Evolutionary conservation across 2,113 vertebrate genomes (phyloP).

Genomic region (Scopus umbretta): DNA sequence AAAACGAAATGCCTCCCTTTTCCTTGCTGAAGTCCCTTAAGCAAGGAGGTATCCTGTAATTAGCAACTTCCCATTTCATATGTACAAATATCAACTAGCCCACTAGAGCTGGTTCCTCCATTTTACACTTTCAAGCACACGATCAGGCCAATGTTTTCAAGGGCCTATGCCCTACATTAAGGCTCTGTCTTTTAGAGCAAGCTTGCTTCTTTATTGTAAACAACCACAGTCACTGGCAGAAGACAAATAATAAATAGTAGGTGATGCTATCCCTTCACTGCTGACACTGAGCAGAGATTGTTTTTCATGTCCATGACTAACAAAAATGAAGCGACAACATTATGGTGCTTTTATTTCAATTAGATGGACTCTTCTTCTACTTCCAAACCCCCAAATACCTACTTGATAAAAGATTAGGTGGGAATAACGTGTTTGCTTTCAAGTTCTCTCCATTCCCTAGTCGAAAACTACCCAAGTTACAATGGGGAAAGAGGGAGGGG

Average conservation of each 20-base stretch:
- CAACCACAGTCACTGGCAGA: background rate
- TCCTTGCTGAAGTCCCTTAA: background rate
- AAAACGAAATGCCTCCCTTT: background rate
- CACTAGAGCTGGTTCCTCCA: background rate
- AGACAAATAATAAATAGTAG: background rate
- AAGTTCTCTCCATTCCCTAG: background rate
- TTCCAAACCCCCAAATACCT: background rate
- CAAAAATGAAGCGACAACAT: background rate
- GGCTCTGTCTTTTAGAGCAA: background rate
- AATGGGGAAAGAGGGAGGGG: background rate
- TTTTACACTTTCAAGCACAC: background rate
- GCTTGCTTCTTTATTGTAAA: background rate
- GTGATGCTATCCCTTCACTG: background rate
- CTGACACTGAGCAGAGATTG: background rate
- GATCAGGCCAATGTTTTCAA: background rate
- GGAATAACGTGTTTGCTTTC: background rate
- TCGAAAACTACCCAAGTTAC: background rate
- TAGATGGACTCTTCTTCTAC: background rate
- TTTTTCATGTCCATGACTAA: background rate
- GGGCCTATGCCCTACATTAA: background rate
- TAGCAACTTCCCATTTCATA: background rate
- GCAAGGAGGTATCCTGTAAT: background rate
- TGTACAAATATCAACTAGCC: background rate
- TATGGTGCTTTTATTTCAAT: background rate
- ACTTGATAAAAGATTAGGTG: background rate